Base-by-base conservation (phyloP, 2,797 vertebrate species). In the Lepus oiostolus region DNA sequence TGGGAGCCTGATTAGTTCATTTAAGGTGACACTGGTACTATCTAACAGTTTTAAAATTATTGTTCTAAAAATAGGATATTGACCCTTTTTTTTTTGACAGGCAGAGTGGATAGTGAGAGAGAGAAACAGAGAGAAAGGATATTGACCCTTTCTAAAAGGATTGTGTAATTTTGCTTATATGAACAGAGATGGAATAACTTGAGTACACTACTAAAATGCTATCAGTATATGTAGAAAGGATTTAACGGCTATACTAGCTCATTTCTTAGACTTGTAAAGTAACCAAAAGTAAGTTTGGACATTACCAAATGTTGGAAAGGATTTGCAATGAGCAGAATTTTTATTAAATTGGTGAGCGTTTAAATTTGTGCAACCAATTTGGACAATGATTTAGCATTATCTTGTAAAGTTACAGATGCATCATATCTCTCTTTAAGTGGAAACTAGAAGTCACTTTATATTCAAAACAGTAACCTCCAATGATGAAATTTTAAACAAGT, bases 31-130 rank as follows among this genome's bases (percentile, higher is more conserved):
- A 26, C 80, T 60, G n/a, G 5, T 86, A 42, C 22, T n/a, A 94
- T 47, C 9, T 77, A 93, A 74, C 8, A 87, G 35, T 94, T 16
- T 58, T 58, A 58, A 16, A 16, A 58, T 58, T 58, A 58, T 58
- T 74, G 2, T n/a, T 95, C 95, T 90, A 86, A 85, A 96, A 71
- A 84, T 16, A 65, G 3, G 1, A 2, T 91, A 32, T 54, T 95
- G 32, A 91, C 5, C 24, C 6, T 81, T 90, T 35, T 35, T 35
- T 35, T 35, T 35, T 35, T 35, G 35, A 35, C 35, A 35, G 35
- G 35, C 35, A 35, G 35, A 35, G 35, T 35, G 35, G 35, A 35
- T 35, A 35, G 35, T 35, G 35, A 35, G 35, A 35, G 35, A 35
- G 35, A 35, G 35, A 35, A 35, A 35, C 35, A 35, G 35, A 35